phyloP scores from a whole-genome alignment of 2,113 vertebrate species.

The Amphiprion ocellaris region DNA sequence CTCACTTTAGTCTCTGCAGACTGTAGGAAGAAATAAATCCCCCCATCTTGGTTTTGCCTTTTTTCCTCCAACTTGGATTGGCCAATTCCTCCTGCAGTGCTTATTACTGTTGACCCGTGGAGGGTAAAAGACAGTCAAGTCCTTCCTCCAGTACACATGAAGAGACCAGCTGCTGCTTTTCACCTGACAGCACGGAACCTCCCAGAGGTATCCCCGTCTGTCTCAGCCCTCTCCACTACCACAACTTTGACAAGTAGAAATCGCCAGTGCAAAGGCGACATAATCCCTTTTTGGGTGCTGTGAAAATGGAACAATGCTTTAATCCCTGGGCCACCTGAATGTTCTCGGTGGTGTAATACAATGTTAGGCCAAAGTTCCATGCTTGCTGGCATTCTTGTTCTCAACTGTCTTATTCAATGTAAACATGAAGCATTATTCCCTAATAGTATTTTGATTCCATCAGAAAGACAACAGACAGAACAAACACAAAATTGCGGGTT shows the following conservation, averaged over 20 bases:
- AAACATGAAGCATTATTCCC: too few species aligned
- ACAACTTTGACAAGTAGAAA: background rate
- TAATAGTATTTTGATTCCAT: too few species aligned
- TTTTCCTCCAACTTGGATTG: background rate
- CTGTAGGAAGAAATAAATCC: conserved; percentile 2
- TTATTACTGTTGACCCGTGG: conserved; percentile 34
- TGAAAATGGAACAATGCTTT: background rate
- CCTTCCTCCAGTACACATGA: background rate
- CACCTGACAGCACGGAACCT: conserved; percentile 15
- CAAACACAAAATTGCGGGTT: too few species aligned
- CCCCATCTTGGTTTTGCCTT: conserved; percentile 5
- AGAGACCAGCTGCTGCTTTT: conserved; percentile 27
- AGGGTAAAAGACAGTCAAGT: conserved; percentile 32
- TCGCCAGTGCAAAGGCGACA: background rate
- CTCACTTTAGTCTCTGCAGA: background rate
- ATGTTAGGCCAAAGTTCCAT: too few species aligned
- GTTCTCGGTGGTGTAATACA: background rate
- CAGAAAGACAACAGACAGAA: background rate
- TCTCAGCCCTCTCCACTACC: background rate
- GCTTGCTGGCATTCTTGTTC: too few species aligned
- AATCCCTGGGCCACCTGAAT: background rate
- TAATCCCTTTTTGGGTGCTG: conserved; percentile 25
- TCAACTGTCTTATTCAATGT: too few species aligned
- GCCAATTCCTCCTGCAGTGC: conserved; percentile 5
- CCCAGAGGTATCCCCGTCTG: background rate